Base-by-base conservation (phyloP, 2,797 vertebrate species). In the Decapterus maruadsi region DNA sequence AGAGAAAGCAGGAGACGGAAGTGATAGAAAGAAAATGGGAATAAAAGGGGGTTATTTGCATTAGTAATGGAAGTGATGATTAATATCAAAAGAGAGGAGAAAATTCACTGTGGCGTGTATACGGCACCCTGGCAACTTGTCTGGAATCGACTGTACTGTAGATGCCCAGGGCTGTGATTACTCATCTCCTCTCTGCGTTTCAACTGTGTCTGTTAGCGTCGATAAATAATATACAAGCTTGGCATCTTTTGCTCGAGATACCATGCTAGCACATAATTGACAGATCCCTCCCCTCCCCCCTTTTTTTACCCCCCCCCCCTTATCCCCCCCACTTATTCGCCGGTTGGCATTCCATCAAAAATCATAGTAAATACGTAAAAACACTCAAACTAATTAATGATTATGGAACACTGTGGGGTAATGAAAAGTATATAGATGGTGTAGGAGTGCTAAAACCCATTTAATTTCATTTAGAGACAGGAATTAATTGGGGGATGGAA, bases 361-460 rank as follows among this genome's bases (percentile, higher is more conserved):
- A 90, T 75, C 68, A 46, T 80, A 82, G 83, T 80, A 93, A 94
- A 94, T 91, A 86, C 82, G 91, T 91, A 26, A 89, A 94, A 94
- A 90, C 90, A 93, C 92, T 93, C 83, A 45, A 78, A 88, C 78
- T 90, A 94, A 95, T 93, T 88, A 90, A 93, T 91, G 89, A 89
- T 89, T 90, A 82, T 26, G 74, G 84, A 78, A 81, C 65, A 82
- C 88, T 88, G 89, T 61, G 46, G 86, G 80, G 76, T 84, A 91
- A 81, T 87, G 81, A 90, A 92, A 92, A 88, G 88, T 92, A 82
- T 93, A 92, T 90, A 80, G 87, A 90, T 90, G 87, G 78, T 86
- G 90, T 87, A 91, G 89, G 89, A 93, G 90, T 89, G 86, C 84
- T 92, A 81, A 92, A 92, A 90, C 84, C 86, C 86, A 89, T 89